Base-by-base conservation (phyloP, 2,113 vertebrate genomes). In the Hucho hucho region DNA sequence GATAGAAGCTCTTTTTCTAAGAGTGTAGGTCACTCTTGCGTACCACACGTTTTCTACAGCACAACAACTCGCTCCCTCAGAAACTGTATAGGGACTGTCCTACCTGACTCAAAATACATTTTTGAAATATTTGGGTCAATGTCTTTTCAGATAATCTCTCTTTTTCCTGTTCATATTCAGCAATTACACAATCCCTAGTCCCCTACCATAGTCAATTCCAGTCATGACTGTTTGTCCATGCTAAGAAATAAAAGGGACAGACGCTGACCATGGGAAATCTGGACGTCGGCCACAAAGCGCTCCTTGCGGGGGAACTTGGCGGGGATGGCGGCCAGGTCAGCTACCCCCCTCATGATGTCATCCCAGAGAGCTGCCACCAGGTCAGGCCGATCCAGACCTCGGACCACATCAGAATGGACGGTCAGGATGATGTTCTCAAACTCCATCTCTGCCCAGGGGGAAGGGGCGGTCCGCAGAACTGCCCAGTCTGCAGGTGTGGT, bases 391-490 rank as follows among this genome's bases (percentile, higher is more conserved):
- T 94, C 93, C 75, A 93, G 73, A 0, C 53, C 12, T 0, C 79
- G 68, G 0, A 92, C 75, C 0, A 68, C 81, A 0, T 91, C 85
- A 0, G 95, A 94, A 0, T 93, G 91, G 29, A 94, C 78, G 0
- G 94, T 94, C 9, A 96, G 79, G 87, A 96, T 93, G 87, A 97
- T 69, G 78, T 94, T 94, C 20, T 93, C 93, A 0, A 92, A 94
- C 79, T 94, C 93, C 77, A 96, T 70, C 80, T 96, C 95, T 3
- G 95, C 94, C 94, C 94, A 94, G 18, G 92, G 94, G 0, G 92
- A 85, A 0, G 82, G 91, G 1, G 93, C 79, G 47, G 86, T 82
- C 16, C 86, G 86, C 77, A 94, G 79, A 49, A 82, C 1, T 7
- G 81, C 76, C 92, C 93, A 95, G 0, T 91, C 88, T 28, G 78